Evolutionary conservation across 2,888 invertebrate species (phyloP).

Genomic region (Ferrisia virgata): DNA sequence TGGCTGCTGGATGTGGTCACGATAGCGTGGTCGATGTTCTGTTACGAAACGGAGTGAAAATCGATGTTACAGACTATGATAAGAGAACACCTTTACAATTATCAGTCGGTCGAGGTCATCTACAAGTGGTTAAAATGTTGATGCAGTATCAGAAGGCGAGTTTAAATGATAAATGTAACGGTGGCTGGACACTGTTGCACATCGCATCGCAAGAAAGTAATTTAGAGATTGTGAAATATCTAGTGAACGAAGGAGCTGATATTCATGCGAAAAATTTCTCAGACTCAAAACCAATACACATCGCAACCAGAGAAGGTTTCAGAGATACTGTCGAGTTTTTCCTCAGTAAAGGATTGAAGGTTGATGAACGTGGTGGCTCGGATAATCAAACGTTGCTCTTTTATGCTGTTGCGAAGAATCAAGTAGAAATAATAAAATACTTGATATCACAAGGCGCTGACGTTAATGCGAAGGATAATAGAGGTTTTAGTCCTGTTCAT

Average conservation of each 20-base stretch:
- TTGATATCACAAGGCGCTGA: slow-evolving; percentile 69
- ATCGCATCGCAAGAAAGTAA: slow-evolving; percentile 88
- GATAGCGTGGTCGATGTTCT: neutral
- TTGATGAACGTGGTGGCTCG: slow-evolving; percentile 69
- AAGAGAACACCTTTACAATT: neutral
- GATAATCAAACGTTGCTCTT: slow-evolving; percentile 78
- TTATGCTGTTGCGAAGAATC: slow-evolving; percentile 81
- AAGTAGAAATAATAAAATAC: slow-evolving; percentile 66
- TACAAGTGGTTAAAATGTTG: neutral
- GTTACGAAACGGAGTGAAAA: neutral
- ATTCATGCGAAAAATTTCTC: too few relatives aligned
- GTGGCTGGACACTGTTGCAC: slow-evolving; percentile 78
- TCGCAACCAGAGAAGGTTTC: too few relatives aligned
- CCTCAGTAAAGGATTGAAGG: slow-evolving; percentile 59
- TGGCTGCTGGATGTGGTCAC: neutral
- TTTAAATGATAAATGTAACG: slow-evolving; percentile 61
- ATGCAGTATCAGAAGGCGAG: neutral
- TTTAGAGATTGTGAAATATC: slow-evolving; percentile 61
- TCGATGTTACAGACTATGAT: neutral
- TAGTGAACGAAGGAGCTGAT: slow-evolving; percentile 56
- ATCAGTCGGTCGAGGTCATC: neutral
- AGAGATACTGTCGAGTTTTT: too few relatives aligned
- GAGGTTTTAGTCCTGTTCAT: slow-evolving; percentile 58
- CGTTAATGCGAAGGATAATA: slow-evolving; percentile 63
- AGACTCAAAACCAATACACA: too few relatives aligned